Conservation (phyloP, 2,797 vertebrate species). For the Enteromius thamalakanensis region DNA sequence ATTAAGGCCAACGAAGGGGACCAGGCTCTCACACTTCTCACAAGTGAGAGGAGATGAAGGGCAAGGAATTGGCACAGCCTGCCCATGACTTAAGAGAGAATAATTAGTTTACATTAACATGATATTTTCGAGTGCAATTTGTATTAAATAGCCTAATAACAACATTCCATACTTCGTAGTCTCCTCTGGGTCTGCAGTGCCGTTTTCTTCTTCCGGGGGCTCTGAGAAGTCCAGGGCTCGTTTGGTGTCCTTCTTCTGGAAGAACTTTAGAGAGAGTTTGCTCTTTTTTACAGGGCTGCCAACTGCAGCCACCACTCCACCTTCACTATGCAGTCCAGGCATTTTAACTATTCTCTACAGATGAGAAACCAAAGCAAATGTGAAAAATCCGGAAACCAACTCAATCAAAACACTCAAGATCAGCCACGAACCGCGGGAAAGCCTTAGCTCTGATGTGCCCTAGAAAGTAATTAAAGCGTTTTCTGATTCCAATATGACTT, state of each 20-base stretch:
- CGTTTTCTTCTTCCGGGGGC: slow-evolving; percentile 79
- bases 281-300: slow-evolving; percentile 89
- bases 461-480: neutral
- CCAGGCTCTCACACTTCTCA: slow-evolving; percentile 84
- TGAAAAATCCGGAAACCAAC: neutral
- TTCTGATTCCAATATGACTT: neutral
- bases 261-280: slow-evolving; percentile 91
- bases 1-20: slow-evolving; percentile 95
- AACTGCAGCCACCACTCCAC: slow-evolving; percentile 71
- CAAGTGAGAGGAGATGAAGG: slow-evolving; percentile 77
- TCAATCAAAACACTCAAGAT: neutral
- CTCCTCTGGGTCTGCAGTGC: slow-evolving; percentile 74
- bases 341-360: slow-evolving; percentile 65
- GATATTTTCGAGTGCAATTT: neutral
- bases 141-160: neutral
- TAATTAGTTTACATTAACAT: slow-evolving; percentile 58
- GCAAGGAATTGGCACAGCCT: slow-evolving; percentile 83
- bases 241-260: slow-evolving; percentile 95
- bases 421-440: neutral
- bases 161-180: slow-evolving; percentile 71
- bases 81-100: slow-evolving; percentile 69
- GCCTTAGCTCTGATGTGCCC: neutral
- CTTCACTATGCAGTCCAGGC: slow-evolving; percentile 85
- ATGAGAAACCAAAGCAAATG: neutral
- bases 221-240: slow-evolving; percentile 92